Evolutionary conservation across 2,888 invertebrate species (phyloP).

Genomic region (Cataglyphis livida): DNA sequence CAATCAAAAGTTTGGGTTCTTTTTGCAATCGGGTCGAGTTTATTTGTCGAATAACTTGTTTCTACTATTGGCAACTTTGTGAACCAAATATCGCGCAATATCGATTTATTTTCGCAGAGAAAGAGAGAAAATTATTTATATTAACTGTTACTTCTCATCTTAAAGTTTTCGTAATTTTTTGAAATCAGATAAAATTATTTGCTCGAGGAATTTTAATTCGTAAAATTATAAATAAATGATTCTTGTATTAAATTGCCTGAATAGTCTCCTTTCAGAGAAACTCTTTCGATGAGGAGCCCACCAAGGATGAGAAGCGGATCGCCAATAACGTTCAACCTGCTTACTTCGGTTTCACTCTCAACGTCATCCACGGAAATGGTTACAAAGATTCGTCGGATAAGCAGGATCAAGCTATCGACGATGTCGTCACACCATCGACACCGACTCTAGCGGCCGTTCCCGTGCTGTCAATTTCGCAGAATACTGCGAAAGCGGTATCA

Average conservation of each 20-base stretch:
- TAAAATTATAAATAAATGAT: background rate
- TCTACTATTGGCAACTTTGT: conserved; percentile 61
- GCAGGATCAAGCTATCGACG: background rate
- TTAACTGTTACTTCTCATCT: background rate
- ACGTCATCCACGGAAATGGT: background rate
- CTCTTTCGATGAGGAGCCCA: conserved; percentile 77
- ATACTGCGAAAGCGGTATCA: conserved; percentile 55
- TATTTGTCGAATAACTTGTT: conserved; percentile 62
- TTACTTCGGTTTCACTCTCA: conserved; percentile 31
- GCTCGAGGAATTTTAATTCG: background rate
- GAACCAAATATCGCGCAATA: conserved; percentile 66
- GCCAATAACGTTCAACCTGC: conserved; percentile 25
- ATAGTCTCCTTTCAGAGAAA: conserved; percentile 84
- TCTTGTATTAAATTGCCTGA: conserved; percentile 1
- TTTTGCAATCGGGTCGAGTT: conserved; percentile 40
- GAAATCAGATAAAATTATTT: background rate
- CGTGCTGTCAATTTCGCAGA: conserved; percentile 59
- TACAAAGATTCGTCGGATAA: background rate
- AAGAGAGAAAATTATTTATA: conserved; percentile 35
- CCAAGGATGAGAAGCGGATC: conserved; percentile 67
- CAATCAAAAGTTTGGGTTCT: conserved; percentile 45
- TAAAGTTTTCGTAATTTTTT: background rate
- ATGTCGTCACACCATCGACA: background rate
- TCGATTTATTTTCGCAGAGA: conserved; percentile 65
- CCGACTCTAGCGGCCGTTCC: conserved; percentile 44